phyloP scores from a whole-genome alignment of 2,113 vertebrate genomes.

The Alectura lathami region DNA sequence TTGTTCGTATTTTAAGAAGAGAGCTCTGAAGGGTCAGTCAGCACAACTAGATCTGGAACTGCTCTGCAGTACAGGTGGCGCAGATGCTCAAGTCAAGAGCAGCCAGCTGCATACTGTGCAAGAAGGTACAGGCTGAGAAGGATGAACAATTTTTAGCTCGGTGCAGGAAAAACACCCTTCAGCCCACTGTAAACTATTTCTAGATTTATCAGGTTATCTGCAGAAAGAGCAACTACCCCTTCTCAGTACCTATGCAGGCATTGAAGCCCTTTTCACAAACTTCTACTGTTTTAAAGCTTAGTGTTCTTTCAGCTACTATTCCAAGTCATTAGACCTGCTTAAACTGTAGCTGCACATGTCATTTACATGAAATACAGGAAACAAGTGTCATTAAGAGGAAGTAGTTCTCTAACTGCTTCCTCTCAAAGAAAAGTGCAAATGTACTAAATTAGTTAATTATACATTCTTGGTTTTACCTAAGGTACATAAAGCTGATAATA shows the following conservation, averaged over 20 bases:
- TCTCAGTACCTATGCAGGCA: background rate
- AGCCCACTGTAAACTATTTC: background rate
- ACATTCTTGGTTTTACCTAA: slow-evolving; percentile 1
- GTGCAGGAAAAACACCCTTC: background rate
- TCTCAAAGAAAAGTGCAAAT: slow-evolving; percentile 23
- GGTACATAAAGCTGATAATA: background rate
- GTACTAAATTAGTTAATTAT: background rate
- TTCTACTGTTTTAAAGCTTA: slow-evolving; percentile 1
- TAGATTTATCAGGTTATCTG: background rate
- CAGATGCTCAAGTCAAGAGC: background rate
- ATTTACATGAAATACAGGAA: background rate
- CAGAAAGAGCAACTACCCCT: background rate
- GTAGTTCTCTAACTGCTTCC: background rate
- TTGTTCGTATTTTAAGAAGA: background rate
- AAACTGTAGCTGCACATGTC: background rate
- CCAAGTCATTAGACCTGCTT: background rate
- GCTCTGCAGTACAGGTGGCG: background rate
- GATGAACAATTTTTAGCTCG: background rate
- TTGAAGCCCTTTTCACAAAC: background rate
- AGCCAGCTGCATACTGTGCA: background rate
- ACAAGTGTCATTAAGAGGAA: background rate
- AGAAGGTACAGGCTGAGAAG: background rate
- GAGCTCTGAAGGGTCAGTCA: background rate
- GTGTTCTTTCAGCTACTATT: background rate
- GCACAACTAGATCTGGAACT: background rate